Evolutionary conservation across 2,797 vertebrate genomes (phyloP).

Genomic region (Darevskia nairensis): DNA sequence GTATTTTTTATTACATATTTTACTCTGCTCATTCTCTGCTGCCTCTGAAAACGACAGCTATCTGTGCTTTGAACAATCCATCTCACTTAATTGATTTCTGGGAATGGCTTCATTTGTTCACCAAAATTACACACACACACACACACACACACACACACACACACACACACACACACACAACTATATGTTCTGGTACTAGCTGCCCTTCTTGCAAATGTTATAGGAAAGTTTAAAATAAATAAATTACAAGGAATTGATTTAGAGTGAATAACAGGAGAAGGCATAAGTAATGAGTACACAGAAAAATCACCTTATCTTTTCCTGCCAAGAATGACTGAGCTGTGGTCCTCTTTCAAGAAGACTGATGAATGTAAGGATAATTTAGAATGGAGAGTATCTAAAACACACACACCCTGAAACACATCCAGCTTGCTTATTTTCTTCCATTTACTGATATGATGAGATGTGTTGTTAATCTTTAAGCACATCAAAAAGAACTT

Average conservation of each 20-base stretch:
- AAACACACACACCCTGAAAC: not conserved
- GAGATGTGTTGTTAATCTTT: not conserved
- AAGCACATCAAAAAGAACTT: not conserved
- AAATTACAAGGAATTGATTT: constrained; percentile 21
- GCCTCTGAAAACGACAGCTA: not conserved
- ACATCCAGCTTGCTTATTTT: not conserved
- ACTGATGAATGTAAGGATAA: constrained; percentile 15
- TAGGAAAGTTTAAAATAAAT: constrained; percentile 1
- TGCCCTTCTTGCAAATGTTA: not conserved
- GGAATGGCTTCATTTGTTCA: not conserved
- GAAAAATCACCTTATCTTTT: constrained; percentile 10
- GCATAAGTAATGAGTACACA: constrained; percentile 16
- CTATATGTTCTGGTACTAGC: not conserved
- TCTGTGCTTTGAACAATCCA: not conserved
- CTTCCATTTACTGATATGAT: not conserved
- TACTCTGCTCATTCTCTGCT: not conserved
- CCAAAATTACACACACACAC: not conserved
- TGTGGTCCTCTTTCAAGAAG: not conserved
- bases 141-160: too few relatives aligned
- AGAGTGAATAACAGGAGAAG: constrained; percentile 10
- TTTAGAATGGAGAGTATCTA: not conserved
- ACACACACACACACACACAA: too few relatives aligned
- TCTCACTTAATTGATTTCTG: constrained; percentile 1
- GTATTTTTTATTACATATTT: not conserved
- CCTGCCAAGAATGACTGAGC: constrained; percentile 25